Percentiles rank a stretch among this genome's conserved stretches.
These are phyloP conservation scores for Ceyx melanurus DNA, from an alignment of 2,113 vertebrate species.

Conservation along the genomic window DNA sequence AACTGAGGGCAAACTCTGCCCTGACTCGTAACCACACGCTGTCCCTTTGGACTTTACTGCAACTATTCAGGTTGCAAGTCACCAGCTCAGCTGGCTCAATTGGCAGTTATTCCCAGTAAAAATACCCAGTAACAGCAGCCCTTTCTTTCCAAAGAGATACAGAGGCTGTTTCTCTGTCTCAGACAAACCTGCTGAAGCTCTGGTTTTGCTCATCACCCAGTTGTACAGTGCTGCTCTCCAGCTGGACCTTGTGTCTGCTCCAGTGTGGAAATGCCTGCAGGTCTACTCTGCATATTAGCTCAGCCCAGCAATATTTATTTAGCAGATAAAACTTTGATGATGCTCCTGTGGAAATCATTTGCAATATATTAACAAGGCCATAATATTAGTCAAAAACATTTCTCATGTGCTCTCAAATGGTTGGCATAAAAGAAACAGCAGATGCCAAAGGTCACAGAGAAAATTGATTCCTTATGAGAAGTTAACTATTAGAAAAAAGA, in stretches of 20 bases:
- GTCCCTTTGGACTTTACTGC: constrained; percentile 43
- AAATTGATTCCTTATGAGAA: not conserved
- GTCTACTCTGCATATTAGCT: not conserved
- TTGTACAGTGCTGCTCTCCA: not conserved
- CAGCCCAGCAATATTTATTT: not conserved
- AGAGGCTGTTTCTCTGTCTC: not conserved
- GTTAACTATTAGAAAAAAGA: not conserved
- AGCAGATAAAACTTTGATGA: constrained; percentile 2
- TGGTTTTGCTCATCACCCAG: not conserved
- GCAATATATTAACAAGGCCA: not conserved
- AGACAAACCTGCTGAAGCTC: not conserved
- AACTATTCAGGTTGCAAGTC: not conserved
- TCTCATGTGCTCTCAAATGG: not conserved
- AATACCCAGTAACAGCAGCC: not conserved
- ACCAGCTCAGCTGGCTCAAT: not conserved
- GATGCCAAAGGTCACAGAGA: constrained; percentile 8
- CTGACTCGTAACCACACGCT: not conserved
- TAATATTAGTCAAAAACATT: constrained; percentile 19
- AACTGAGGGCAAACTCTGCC: constrained; percentile 33
- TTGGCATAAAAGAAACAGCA: not conserved
- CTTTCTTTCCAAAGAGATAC: not conserved
- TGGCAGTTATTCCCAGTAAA: not conserved
- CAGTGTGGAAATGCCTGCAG: not conserved
- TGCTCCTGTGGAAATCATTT: not conserved
- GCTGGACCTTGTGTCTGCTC: not conserved